Base-by-base conservation (phyloP, 92 coral and sea anemone genomes). In the Virgularia gustaviana region DNA sequence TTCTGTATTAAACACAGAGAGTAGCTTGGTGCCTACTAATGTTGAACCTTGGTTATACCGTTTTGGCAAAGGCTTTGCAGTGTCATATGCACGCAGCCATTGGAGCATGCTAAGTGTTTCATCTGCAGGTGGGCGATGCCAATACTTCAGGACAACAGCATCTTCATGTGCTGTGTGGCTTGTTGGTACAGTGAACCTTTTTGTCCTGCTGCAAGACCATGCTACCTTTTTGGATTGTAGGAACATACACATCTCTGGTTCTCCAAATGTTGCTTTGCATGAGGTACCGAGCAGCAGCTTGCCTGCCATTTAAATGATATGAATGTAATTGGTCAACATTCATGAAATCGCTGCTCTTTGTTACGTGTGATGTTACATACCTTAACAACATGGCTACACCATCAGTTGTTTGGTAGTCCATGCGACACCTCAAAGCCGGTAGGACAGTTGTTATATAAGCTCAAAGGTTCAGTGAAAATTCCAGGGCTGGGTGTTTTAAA, bases 391-490 rank as follows among this genome's bases (percentile, higher is more conserved):
- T 78, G 30, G n/a, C n/a, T n/a, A n/a, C n/a, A n/a, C n/a, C n/a
- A n/a, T n/a, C n/a, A n/a, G n/a, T n/a, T n/a, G n/a, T n/a, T n/a
- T n/a, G n/a, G n/a, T n/a, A n/a, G n/a, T n/a, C n/a, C n/a, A n/a
- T n/a, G n/a, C n/a, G n/a, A 56, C 83, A 83, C 28, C 62, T 38
- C 12, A 83, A 25, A 0, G 75, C 52, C 18, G 83, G 87, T 3
- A 65, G 32, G 22, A 78, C 1, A 35, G 83, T 61, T 0, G 73
- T 18, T 6, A 83, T 83, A 42, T 78, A 78, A 0, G 83, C 73
- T 27, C 87, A 61, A 10, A 82, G 49, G 63, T 78, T 53, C 9
- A 38, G 16, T 1, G 79, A 71, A 52, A 83, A 78, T 7, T 83
- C 83, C 5, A 32, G 67, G 19, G 74, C 43, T 6, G 63, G 65